phyloP scores from a whole-genome alignment of 2,888 invertebrate genomes.

The Rhamnusium bicolor region DNA sequence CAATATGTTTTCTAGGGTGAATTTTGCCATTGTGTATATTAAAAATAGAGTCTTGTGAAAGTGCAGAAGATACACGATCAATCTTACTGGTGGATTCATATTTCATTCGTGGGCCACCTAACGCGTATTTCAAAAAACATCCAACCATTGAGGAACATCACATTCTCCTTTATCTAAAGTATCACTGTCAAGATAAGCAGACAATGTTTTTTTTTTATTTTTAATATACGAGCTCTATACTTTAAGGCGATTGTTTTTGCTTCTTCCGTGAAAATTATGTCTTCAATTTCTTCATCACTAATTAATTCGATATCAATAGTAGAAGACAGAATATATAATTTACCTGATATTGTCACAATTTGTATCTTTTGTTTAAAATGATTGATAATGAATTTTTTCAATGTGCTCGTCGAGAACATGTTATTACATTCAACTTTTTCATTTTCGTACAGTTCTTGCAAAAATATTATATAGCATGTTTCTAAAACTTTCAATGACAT shows the following conservation, averaged over 20 bases:
- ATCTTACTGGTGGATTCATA: slow-evolving; percentile 42
- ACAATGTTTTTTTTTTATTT: slow-evolving; percentile 41
- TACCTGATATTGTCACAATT: no score
- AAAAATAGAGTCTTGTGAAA: slow-evolving; percentile 48
- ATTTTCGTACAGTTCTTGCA: no score
- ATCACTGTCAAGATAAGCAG: slow-evolving; percentile 48
- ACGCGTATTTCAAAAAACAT: slow-evolving; percentile 51
- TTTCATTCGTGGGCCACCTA: neutral
- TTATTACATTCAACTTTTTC: no score
- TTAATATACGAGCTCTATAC: no score
- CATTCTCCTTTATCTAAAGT: slow-evolving; percentile 51
- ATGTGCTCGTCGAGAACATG: neutral
- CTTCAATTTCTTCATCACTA: no score
- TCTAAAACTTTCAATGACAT: no score
- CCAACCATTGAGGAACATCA: slow-evolving; percentile 50
- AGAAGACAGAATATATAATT: no score
- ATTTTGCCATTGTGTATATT: slow-evolving; percentile 48
- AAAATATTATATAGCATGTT: no score
- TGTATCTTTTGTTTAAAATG: no score
- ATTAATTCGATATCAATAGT: no score
- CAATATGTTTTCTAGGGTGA: slow-evolving; percentile 49
- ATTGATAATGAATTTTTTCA: neutral
- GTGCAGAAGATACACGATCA: slow-evolving; percentile 46
- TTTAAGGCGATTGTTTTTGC: no score
- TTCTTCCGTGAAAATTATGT: no score